phyloP scores from a whole-genome alignment of 30 jellyfish, hydroid and myxozoan species.

The Aurelia coerulea region DNA sequence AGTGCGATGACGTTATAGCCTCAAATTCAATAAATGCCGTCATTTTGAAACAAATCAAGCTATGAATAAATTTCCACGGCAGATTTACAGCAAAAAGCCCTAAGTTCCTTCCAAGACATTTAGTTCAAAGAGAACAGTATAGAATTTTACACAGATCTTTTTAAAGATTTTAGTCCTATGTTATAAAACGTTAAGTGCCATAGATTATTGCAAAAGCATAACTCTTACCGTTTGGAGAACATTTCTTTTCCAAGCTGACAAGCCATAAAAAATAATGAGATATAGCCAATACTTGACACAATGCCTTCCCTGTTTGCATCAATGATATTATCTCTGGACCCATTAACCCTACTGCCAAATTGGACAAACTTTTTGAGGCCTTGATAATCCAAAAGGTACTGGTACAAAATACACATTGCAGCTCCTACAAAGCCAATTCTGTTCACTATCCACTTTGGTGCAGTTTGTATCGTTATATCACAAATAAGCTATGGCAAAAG shows the following conservation, averaged over 20 bases:
- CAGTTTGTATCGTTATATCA: background rate
- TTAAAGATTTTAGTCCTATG: too few species aligned
- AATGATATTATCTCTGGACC: constrained; percentile 50
- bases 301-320: constrained; percentile 97
- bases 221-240: constrained; percentile 32
- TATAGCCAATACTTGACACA: constrained; percentile 68
- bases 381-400: constrained; percentile 26
- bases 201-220: background rate
- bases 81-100: too few species aligned
- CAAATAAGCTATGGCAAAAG: constrained; percentile 21
- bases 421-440: constrained; percentile 32
- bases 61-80: too few species aligned
- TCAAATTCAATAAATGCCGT: too few species aligned
- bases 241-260: constrained; percentile 65
- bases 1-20: too few species aligned
- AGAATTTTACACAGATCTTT: too few species aligned
- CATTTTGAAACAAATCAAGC: too few species aligned
- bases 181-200: too few species aligned
- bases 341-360: constrained; percentile 68
- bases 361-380: constrained; percentile 62
- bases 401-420: constrained; percentile 37
- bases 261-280: constrained; percentile 67
- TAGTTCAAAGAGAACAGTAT: too few species aligned
- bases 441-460: background rate
- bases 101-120: too few species aligned